Base-by-base conservation (phyloP, 1,140 invertebrate species). In the Pantala flavescens region DNA sequence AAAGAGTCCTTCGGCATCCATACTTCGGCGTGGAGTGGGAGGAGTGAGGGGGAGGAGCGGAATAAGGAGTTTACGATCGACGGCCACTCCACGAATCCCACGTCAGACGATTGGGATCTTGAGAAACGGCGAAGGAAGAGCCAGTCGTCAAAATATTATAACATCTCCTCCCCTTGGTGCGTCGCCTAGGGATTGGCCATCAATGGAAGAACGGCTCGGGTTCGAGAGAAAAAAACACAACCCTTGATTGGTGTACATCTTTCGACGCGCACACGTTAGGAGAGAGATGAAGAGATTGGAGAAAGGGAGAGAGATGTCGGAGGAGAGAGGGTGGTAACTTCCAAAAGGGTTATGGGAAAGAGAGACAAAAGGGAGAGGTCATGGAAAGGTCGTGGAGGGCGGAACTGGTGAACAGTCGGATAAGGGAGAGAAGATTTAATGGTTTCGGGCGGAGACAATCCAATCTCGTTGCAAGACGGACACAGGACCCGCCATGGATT, bases 281-380 rank as follows among this genome's bases (percentile, higher is more conserved):
- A 63, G 49, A 19, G 9, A 63, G 49, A 63, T 63, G 49, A 63
- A 63, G 49, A 63, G 49, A 63, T 63, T 63, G 49, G 14, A 63
- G 28, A 36, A 63, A 63, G 49, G 16, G 49, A 63, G 49, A 63
- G n/a, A 63, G 49, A 63, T 63, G 49, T 63, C 12, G 49, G 12
- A 63, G n/a, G n/a, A 63, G 49, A 63, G 49, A 63, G 49, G 49
- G 49, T 63, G 49, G 49, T 63, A 63, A 19, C 49, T 63, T 63
- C n/a, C 5, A 63, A 63, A 63, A 63, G 49, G 49, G 49, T 63
- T 63, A 21, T 21, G 49, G n/a, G 49, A 63, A 63, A 21, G 49
- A 63, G 49, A 63, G 49, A 63, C 49, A 63, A 63, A 63, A 21
- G 12, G n/a, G 12, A 12, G 12, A 63, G 49, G 49, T 63, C 49